Percentiles rank a stretch among this genome's conserved stretches.
These are phyloP conservation scores for Taxidea taxus DNA, from an alignment of 2,113 vertebrate genomes.

Conservation along the genomic window DNA sequence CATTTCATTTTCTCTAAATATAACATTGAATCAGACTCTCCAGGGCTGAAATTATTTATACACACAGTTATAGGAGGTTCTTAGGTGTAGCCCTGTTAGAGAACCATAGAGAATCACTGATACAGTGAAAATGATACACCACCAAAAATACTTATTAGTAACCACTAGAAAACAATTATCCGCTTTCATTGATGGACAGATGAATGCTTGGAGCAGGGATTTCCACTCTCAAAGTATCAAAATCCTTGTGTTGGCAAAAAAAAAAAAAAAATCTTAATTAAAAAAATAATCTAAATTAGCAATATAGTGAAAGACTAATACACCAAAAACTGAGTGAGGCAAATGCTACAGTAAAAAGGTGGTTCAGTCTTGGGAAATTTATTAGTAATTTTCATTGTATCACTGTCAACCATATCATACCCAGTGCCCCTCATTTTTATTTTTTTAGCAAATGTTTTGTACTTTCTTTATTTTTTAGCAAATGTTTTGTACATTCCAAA, in stretches of 20 bases:
- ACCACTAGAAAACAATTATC: background rate
- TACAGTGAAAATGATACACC: background rate
- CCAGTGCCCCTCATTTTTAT: background rate
- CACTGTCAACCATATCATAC: background rate
- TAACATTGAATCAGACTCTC: background rate
- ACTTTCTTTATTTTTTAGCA: background rate
- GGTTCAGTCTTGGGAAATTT: background rate
- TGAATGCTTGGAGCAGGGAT: background rate
- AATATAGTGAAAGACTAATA: background rate
- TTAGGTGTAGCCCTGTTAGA: background rate
- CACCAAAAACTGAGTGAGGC: background rate
- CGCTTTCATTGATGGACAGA: background rate
- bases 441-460: background rate
- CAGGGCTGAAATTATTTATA: background rate
- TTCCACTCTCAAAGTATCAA: background rate
- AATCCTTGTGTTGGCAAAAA: background rate
- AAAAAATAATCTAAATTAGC: background rate
- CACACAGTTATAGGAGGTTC: background rate
- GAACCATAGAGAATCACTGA: background rate
- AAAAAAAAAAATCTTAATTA: background rate
- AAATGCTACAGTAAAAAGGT: background rate
- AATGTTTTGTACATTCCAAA: background rate
- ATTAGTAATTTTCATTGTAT: background rate
- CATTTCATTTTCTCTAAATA: background rate
- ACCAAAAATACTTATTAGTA: background rate